phyloP scores from a whole-genome alignment of 2,797 vertebrate genomes.

The Holocentrus rufus region DNA sequence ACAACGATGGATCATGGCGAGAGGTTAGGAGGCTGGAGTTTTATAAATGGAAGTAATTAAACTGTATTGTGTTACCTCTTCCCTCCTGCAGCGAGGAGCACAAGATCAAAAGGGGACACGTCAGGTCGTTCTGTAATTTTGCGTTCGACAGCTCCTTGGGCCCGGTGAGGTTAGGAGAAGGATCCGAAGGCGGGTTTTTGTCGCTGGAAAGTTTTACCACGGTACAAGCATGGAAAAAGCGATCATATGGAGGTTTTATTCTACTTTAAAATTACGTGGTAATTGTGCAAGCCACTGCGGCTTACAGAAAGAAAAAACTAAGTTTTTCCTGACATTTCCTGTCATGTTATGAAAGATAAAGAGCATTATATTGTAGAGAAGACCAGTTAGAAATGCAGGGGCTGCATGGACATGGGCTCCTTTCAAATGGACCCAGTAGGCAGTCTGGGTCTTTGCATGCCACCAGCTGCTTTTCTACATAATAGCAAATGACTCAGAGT shows the following conservation, averaged over 20 bases:
- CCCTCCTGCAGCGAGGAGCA: not conserved
- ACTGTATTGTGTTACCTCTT: not conserved
- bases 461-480: too few relatives aligned
- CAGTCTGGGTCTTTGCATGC: too few relatives aligned
- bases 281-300: not conserved
- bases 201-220: too few relatives aligned
- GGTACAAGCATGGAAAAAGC: not conserved
- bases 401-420: too few relatives aligned
- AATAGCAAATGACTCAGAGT: too few relatives aligned
- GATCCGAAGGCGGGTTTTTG: too few relatives aligned
- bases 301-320: not conserved
- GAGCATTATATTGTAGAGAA: not conserved
- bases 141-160: too few relatives aligned
- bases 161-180: not conserved
- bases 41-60: not conserved
- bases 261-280: not conserved
- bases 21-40: constrained; percentile 1
- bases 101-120: too few relatives aligned
- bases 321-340: not conserved
- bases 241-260: not conserved
- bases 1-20: constrained; percentile 5
- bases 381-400: too few relatives aligned
- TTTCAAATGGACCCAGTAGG: too few relatives aligned
- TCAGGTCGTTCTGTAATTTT: too few relatives aligned
- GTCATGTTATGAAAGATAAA: not conserved